A percentile compares a stretch with the other conserved stretches of the same genome.
These are phyloP conservation scores for Coenonympha arcania DNA, from an alignment of 2,888 invertebrate species.

Conservation along the genomic window DNA sequence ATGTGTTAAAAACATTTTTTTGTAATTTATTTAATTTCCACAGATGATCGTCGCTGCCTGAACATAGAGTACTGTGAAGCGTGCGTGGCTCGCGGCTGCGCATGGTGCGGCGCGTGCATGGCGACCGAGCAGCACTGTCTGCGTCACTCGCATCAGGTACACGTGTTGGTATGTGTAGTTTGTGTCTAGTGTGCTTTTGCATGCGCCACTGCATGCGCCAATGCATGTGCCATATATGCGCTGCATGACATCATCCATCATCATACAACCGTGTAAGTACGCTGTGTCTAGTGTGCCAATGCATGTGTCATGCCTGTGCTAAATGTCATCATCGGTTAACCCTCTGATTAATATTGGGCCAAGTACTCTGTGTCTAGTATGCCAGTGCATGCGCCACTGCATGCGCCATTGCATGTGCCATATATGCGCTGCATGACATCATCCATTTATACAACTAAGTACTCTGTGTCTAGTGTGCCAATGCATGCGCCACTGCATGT, in stretches of 20 bases:
- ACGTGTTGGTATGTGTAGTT: slow-evolving; percentile 9
- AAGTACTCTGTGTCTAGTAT: background rate
- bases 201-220: background rate
- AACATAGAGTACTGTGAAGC: slow-evolving; percentile 51
- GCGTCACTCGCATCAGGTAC: slow-evolving; percentile 45
- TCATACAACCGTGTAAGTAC: no score
- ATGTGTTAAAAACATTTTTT: no score
- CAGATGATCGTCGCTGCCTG: slow-evolving; percentile 49
- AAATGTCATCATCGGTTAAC: no score
- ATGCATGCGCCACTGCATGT: background rate
- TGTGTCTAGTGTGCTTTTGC: background rate
- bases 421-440: no score
- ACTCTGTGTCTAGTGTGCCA: background rate
- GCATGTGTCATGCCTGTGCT: no score
- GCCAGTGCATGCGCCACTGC: background rate
- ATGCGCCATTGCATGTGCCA: background rate
- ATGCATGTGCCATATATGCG: background rate
- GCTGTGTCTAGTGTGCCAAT: no score
- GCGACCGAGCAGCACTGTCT: slow-evolving; percentile 45
- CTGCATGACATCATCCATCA: background rate
- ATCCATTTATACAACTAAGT: background rate
- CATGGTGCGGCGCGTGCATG: slow-evolving; percentile 63
- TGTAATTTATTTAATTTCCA: background rate
- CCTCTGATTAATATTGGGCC: no score
- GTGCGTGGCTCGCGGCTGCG: slow-evolving; percentile 59